These are phyloP conservation scores for Nothura maculosa DNA, from an alignment of 2,797 vertebrate genomes.

Conservation along the genomic window DNA sequence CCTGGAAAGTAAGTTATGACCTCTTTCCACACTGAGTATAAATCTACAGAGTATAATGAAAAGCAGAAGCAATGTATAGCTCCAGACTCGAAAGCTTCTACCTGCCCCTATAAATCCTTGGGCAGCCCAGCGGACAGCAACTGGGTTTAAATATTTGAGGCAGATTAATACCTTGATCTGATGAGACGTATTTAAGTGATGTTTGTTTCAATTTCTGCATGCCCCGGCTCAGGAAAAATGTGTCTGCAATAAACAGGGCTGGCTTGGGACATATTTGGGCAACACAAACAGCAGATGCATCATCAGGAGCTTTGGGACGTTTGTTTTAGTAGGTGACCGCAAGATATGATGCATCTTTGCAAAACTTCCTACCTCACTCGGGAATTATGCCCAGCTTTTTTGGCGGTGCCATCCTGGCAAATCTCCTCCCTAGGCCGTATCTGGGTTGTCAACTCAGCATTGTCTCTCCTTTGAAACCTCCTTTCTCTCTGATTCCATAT, in stretches of 20 bases:
- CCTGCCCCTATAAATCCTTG: slow-evolving; percentile 45
- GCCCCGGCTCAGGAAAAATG: slow-evolving; percentile 66
- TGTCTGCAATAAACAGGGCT: slow-evolving; percentile 55
- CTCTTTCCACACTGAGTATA: slow-evolving; percentile 62
- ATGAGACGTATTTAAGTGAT: not conserved
- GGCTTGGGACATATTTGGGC: slow-evolving; percentile 26
- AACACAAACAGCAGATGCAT: slow-evolving; percentile 60
- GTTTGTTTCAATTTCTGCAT: slow-evolving; percentile 54
- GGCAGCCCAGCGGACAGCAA: slow-evolving; percentile 18
- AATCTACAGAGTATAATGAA: slow-evolving; percentile 77
- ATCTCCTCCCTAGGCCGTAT: not conserved
- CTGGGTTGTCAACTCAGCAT: not conserved
- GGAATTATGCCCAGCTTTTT: slow-evolving; percentile 61
- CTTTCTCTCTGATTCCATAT: not conserved
- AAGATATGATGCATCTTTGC: slow-evolving; percentile 42
- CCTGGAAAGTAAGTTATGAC: slow-evolving; percentile 65
- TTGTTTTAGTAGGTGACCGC: slow-evolving; percentile 58
- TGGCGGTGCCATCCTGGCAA: slow-evolving; percentile 6
- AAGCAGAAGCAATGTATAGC: slow-evolving; percentile 65
- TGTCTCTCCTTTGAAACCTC: not conserved
- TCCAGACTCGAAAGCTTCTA: slow-evolving; percentile 49
- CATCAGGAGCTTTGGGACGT: slow-evolving; percentile 44
- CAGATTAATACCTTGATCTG: slow-evolving; percentile 34
- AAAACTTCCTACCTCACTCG: slow-evolving; percentile 63
- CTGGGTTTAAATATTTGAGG: slow-evolving; percentile 1